A percentile compares a stretch with the other conserved stretches of the same genome.
Conservation (phyloP, 2,888 invertebrate genomes). For the Euproctis similis region DNA sequence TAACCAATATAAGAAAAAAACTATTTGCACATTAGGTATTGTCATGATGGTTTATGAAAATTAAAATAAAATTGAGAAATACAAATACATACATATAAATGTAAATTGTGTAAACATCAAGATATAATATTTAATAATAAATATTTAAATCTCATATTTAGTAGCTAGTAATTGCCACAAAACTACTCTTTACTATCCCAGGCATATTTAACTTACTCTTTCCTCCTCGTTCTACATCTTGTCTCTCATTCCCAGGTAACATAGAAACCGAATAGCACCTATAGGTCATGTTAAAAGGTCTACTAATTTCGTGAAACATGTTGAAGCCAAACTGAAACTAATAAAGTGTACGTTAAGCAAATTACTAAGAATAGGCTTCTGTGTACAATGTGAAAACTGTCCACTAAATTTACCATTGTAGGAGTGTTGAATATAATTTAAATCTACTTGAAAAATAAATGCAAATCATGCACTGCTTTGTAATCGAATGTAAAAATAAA, state of each 20-base stretch:
- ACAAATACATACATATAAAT: too few relatives aligned
- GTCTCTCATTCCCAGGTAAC: constrained; percentile 94
- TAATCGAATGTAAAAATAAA: too few relatives aligned
- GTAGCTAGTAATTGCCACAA: too few relatives aligned
- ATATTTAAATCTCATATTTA: too few relatives aligned
- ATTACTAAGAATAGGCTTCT: constrained; percentile 11
- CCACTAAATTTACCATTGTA: constrained; percentile 38
- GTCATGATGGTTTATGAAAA: too few relatives aligned
- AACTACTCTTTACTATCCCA: too few relatives aligned
- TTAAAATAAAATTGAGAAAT: too few relatives aligned
- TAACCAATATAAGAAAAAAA: too few relatives aligned
- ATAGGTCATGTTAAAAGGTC: constrained; percentile 89
- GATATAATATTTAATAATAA: too few relatives aligned
- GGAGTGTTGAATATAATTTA: constrained; percentile 16
- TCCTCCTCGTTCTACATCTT: constrained; percentile 96
- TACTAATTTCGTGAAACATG: constrained; percentile 88
- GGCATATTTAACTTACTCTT: constrained; percentile 85
- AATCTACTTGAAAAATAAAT: constrained; percentile 31
- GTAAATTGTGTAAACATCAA: too few relatives aligned
- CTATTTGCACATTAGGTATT: too few relatives aligned
- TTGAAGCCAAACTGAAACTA: constrained; percentile 91
- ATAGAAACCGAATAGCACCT: constrained; percentile 96
- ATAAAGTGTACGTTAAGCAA: constrained; percentile 39
- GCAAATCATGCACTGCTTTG: constrained; percentile 52
- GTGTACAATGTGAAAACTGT: constrained; percentile 9